A percentile compares a stretch with the other conserved stretches of the same genome.
phyloP scores from a whole-genome alignment of 2,797 vertebrate genomes.

The Syngnathus rostellatus region DNA sequence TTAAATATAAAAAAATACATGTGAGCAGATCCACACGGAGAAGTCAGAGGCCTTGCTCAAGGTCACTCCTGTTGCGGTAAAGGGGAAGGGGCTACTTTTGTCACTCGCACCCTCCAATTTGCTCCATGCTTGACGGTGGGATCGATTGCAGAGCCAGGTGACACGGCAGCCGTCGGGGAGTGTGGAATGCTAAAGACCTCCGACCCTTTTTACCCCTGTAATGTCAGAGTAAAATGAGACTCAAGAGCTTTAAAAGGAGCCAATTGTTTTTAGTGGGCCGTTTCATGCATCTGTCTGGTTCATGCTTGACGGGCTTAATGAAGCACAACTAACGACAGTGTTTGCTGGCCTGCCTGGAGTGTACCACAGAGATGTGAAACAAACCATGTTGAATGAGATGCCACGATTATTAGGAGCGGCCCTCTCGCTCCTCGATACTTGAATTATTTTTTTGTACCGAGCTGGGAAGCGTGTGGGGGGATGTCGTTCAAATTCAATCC shows the following conservation, averaged over 20 bases:
- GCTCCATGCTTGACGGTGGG: not conserved
- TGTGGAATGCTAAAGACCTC: not conserved
- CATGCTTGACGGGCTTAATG: slow-evolving; percentile 2
- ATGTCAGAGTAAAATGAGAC: not conserved
- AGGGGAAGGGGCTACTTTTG: not conserved
- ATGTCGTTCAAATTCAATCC: not conserved
- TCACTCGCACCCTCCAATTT: not conserved
- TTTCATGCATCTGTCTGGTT: slow-evolving; percentile 1
- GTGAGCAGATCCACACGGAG: not conserved
- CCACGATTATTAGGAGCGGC: not conserved
- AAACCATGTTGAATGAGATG: not conserved
- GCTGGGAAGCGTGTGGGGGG: not conserved
- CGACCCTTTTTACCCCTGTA: not conserved
- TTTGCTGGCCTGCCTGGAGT: not conserved
- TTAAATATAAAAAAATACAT: too few relatives aligned
- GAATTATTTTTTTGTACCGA: not conserved
- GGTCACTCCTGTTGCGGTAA: not conserved
- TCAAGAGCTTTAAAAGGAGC: slow-evolving; percentile 3
- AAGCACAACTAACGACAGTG: not conserved
- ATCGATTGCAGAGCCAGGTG: not conserved
- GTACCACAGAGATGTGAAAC: not conserved
- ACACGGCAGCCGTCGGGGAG: not conserved
- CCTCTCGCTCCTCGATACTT: not conserved
- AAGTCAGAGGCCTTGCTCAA: not conserved
- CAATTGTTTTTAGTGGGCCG: slow-evolving; percentile 8